phyloP scores from a whole-genome alignment of 2,113 vertebrate species.

The Helogale parvula region DNA sequence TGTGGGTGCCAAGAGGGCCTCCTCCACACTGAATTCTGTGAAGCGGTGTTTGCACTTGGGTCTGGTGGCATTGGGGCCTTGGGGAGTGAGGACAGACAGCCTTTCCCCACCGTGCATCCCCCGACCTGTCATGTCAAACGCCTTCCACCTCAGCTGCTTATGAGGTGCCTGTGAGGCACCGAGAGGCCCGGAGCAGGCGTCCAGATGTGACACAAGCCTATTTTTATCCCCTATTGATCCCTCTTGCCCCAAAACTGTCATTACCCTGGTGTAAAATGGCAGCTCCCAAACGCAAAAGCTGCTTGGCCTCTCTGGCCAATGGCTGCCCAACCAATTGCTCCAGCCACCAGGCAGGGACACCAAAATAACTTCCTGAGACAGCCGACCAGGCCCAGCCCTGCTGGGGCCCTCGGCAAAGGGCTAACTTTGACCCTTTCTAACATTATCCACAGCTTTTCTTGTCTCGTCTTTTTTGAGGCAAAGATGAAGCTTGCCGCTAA shows the following conservation, averaged over 20 bases:
- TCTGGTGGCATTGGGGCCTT: not conserved
- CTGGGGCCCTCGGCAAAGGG: slow-evolving; percentile 4
- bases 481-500: slow-evolving; percentile 63
- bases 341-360: slow-evolving; percentile 54
- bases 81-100: no score
- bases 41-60: not conserved
- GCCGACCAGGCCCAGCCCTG: not conserved
- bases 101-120: accelerated
- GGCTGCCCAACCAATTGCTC: slow-evolving; percentile 61
- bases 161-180: slow-evolving; percentile 65
- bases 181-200: not conserved
- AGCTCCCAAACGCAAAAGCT: slow-evolving; percentile 67
- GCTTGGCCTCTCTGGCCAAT: slow-evolving; percentile 61
- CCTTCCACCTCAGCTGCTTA: slow-evolving; percentile 54
- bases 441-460: slow-evolving; percentile 73
- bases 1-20: accelerated
- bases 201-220: slow-evolving; percentile 74
- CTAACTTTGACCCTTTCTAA: slow-evolving; percentile 61
- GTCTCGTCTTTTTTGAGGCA: slow-evolving; percentile 57
- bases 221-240: slow-evolving; percentile 82
- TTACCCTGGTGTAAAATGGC: slow-evolving; percentile 74
- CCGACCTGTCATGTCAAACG: not conserved
- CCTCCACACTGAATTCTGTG: not conserved
- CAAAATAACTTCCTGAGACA: slow-evolving; percentile 67
- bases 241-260: slow-evolving; percentile 77